These are phyloP conservation scores for Eremobia ochroleuca DNA, from an alignment of 2,888 invertebrate genomes.

Conservation along the genomic window DNA sequence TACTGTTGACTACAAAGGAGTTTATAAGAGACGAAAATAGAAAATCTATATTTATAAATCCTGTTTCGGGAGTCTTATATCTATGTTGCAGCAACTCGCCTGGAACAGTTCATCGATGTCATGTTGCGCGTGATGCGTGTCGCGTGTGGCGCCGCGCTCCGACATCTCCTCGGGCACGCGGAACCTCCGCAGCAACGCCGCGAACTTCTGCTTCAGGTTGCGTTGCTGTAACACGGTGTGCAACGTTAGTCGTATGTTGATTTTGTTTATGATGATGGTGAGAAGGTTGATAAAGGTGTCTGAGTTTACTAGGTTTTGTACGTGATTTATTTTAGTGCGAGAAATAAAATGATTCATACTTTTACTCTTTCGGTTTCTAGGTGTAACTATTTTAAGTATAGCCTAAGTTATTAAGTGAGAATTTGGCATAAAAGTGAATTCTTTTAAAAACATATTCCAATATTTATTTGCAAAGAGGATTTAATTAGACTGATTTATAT, in stretches of 20 bases:
- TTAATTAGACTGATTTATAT: background rate
- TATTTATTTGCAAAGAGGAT: background rate
- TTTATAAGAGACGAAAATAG: background rate
- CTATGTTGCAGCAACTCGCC: slow-evolving; percentile 70
- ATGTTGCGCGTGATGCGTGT: slow-evolving; percentile 94
- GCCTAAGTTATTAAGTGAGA: background rate
- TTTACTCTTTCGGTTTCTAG: background rate
- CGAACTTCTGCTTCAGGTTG: slow-evolving; percentile 99
- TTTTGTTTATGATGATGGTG: background rate
- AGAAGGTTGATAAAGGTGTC: background rate
- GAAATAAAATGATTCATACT: slow-evolving; percentile 5
- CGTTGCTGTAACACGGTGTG: slow-evolving; percentile 93
- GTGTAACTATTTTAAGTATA: background rate
- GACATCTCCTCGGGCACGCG: slow-evolving; percentile 97
- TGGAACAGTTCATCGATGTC: slow-evolving; percentile 98
- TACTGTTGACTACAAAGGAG: background rate
- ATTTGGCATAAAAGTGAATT: background rate
- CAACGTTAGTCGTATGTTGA: slow-evolving; percentile 1
- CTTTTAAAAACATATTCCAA: background rate
- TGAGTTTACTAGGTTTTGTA: background rate
- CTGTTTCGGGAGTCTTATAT: background rate
- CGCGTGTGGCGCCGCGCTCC: slow-evolving; percentile 92
- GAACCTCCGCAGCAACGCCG: slow-evolving; percentile 98
- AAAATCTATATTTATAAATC: background rate
- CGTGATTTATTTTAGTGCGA: slow-evolving; percentile 17